Base-by-base conservation (phyloP, 2,888 invertebrate genomes). In the Synanthedon andrenaeformis region DNA sequence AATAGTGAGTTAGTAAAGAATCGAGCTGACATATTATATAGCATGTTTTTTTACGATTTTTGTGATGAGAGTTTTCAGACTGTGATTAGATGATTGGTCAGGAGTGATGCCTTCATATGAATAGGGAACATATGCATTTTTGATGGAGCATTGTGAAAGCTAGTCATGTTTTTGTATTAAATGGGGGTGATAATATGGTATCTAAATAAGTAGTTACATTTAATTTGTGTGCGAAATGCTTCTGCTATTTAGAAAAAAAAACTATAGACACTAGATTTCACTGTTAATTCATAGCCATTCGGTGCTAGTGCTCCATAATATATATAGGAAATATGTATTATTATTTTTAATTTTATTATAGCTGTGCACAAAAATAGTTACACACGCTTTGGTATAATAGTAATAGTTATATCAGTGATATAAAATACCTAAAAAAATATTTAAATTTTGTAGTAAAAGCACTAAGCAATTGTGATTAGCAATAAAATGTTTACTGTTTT, bases 261-360 rank as follows among this genome's bases (percentile, higher is more conserved):
- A 23, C 41, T n/a, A 10, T 51, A 4, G 17, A 51, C 4, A 50
- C 45, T 55, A 52, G 57, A 57, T 70, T 67, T 63, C 65, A 75
- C 75, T 67, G 72, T 69, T 68, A 69, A 66, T 67, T 69, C 66
- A 69, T 72, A 69, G 74, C 71, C 58, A 70, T 76, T 72, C 72
- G 82, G 82, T 82, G 80, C 82, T 82, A 82, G 80, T 66, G 74
- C 76, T 82, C 76, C 70, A 72, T 67, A 57, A 65, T 65, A 28
- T 65, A 28, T 28, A 10, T 76, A 78, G 66, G 23, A 23, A 23
- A 23, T 23, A 1, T 23, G 23, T 4, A 23, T 23, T 23, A 19
- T 19, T 68, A 59, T 72, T 66, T 73, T 66, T 73, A 66, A 67
- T 74, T 23, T 75, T 73, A 75, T 62, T 75, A 79, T 70, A 65